Base-by-base conservation (phyloP, 2,888 invertebrate species). In the Pterostichus madidus region DNA sequence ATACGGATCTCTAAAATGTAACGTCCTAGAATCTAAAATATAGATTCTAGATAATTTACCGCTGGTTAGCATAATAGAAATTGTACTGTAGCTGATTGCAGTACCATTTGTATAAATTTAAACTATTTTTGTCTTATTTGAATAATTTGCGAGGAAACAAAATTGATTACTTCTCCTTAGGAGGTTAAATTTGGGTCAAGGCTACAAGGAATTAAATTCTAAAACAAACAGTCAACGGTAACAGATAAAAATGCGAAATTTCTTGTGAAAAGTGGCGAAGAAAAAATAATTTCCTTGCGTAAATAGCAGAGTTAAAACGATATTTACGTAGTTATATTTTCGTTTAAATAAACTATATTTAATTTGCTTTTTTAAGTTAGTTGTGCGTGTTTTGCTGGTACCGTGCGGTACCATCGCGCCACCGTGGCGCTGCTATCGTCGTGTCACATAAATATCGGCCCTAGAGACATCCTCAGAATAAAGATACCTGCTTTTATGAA, bases 401-500 rank as follows among this genome's bases (percentile, higher is more conserved):
- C 46, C 44, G 56, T 8, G 31, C 31, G 35, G 75, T 75, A 32
- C 64, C 71, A 35, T 56, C 17, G 49, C 52, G 52, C 49, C 8
- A 13, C 75, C 7, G 52, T n/a, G 8, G 75, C 49, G 75, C 52
- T 75, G 52, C 32, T 75, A 52, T 52, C 71, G 35, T 39, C 35
- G 49, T 46, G 81, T 73, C 81, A 73, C 73, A 59, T 81, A 81
- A 81, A 56, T 81, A 73, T 81, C 73, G 56, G 46, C 32, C 71
- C 81, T 75, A 59, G 46, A 81, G 75, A 75, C 75, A 75, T 75
- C 39, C 59, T n/a, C 71, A 31, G 75, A 59, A 81, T 75, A 81
- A 75, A 80, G 73, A 81, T 75, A 73, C 81, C 59, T 75, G 46
- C 59, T 81, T 81, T 81, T 81, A 75, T 81, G 73, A 81, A 73